Percentiles rank a stretch among this genome's conserved stretches.
Conservation (phyloP, 1,140 invertebrate species). For the Cotesia chilonis region DNA sequence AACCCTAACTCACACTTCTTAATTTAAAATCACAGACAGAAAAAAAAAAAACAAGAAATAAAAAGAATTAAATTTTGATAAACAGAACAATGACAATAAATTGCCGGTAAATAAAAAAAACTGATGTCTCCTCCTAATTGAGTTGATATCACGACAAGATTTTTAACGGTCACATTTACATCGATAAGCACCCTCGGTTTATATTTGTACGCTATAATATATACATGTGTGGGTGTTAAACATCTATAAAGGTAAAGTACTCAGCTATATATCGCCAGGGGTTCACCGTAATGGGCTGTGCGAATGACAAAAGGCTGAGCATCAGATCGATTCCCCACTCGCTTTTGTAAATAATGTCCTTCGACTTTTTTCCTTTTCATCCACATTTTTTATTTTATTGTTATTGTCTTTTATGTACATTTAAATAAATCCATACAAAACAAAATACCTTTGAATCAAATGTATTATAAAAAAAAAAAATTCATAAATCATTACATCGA, state of each 20-base stretch:
- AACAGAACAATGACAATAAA: not conserved
- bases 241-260: constrained; percentile 7
- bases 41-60: not conserved
- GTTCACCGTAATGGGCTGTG: constrained; percentile 32
- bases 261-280: constrained; percentile 5
- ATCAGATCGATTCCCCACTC: constrained; percentile 29
- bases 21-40: too few relatives aligned
- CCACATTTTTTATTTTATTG: not conserved
- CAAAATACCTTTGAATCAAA: too few relatives aligned
- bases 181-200: constrained; percentile 29
- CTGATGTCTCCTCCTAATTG: constrained; percentile 25
- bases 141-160: constrained; percentile 31
- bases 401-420: too few relatives aligned
- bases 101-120: constrained; percentile 10
- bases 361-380: constrained; percentile 8
- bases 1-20: too few relatives aligned
- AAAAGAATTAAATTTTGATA: constrained; percentile 4
- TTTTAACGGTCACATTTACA: constrained; percentile 27
- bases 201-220: constrained; percentile 9
- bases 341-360: constrained; percentile 8
- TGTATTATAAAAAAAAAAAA: too few relatives aligned
- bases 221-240: constrained; percentile 20
- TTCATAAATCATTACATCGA: too few relatives aligned
- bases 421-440: too few relatives aligned
- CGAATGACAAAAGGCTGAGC: constrained; percentile 33